Evolutionary conservation across 2,113 vertebrate species (phyloP).

Genomic region (Pteruthius melanotis): DNA sequence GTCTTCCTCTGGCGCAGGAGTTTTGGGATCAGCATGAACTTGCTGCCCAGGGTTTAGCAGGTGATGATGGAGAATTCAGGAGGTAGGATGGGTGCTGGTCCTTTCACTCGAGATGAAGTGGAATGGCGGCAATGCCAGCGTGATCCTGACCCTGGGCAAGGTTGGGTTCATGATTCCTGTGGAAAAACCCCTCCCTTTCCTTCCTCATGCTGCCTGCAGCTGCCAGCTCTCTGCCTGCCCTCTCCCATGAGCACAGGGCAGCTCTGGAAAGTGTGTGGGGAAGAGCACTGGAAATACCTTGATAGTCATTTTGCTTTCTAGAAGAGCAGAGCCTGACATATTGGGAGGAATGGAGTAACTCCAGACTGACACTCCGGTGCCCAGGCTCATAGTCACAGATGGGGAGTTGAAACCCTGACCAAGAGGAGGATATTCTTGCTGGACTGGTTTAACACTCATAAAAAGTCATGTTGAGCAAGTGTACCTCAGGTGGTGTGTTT

Average conservation of each 20-base stretch:
- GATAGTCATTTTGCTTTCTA: not conserved
- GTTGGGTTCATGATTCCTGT: not conserved
- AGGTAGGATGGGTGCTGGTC: not conserved
- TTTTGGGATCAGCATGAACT: not conserved
- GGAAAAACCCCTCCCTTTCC: not conserved
- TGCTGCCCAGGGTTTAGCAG: not conserved
- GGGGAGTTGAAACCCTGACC: not conserved
- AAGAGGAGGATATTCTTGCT: not conserved
- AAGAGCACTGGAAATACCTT: not conserved
- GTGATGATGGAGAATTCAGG: not conserved
- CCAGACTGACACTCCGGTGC: not conserved
- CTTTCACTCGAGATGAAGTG: not conserved
- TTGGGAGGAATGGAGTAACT: not conserved
- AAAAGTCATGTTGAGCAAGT: not conserved
- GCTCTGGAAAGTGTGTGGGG: not conserved
- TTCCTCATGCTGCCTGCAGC: not conserved
- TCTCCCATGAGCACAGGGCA: not conserved
- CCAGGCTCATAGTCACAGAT: fast-evolving
- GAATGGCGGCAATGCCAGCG: fast-evolving
- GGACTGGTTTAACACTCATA: not conserved
- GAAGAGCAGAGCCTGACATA: not conserved
- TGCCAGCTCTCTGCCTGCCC: not conserved
- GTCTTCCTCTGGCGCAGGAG: fast-evolving
- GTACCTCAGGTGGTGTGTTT: not conserved
- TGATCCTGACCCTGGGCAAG: not conserved